A percentile compares a stretch with the other conserved stretches of the same genome.
phyloP scores from a whole-genome alignment of 1,140 invertebrate genomes.

The Diorhabda carinulata region DNA sequence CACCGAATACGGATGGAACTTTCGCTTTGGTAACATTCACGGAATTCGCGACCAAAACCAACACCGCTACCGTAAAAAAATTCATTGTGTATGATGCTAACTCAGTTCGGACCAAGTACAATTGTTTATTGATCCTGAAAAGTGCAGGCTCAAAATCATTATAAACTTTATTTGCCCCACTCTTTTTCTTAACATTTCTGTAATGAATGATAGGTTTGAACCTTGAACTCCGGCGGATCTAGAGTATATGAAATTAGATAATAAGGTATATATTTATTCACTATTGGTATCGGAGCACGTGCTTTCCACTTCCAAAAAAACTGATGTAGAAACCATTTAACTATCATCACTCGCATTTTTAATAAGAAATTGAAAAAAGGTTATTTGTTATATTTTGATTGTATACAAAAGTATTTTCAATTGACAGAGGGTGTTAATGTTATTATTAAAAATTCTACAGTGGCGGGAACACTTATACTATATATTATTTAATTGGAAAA shows the following conservation, averaged over 20 bases:
- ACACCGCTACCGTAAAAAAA: slow-evolving; percentile 15
- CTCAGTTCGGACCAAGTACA: slow-evolving; percentile 24
- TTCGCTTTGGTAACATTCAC: slow-evolving; percentile 20
- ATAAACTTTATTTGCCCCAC: slow-evolving; percentile 39
- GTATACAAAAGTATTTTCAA: no score
- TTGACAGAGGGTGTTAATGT: no score
- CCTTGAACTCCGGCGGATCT: slow-evolving; percentile 46
- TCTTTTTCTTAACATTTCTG: slow-evolving; percentile 43
- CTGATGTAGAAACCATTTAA: background rate
- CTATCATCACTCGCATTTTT: background rate
- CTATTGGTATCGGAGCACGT: background rate
- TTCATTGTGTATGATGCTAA: slow-evolving; percentile 27
- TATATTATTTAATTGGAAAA: no score
- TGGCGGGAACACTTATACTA: no score
- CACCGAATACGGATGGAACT: slow-evolving; percentile 35
- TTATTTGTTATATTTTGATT: no score
- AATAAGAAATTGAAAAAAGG: background rate
- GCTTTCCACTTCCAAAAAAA: background rate
- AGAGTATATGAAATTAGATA: slow-evolving; percentile 20
- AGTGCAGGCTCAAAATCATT: slow-evolving; percentile 41
- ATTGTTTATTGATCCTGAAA: slow-evolving; percentile 39
- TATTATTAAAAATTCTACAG: no score
- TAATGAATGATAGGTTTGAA: slow-evolving; percentile 46
- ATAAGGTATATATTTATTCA: background rate
- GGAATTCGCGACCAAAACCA: slow-evolving; percentile 20